These are phyloP conservation scores for Ondatra zibethicus DNA, from an alignment of 2,113 vertebrate genomes.

Conservation along the genomic window DNA sequence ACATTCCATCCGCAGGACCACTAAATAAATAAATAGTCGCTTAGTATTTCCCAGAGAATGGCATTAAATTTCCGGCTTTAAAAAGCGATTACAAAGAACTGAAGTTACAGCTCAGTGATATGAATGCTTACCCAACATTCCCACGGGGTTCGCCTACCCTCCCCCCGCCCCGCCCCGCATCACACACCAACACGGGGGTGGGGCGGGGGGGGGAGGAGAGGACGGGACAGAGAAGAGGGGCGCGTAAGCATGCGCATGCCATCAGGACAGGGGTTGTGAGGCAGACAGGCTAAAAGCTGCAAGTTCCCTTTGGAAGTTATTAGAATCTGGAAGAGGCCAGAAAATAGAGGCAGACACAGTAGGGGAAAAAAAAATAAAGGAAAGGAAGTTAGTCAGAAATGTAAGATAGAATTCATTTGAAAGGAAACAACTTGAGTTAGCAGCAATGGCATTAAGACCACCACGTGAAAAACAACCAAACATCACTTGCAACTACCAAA, in stretches of 20 bases:
- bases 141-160: not conserved
- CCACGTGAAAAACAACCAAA: not conserved
- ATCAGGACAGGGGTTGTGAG: not conserved
- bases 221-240: too few relatives aligned
- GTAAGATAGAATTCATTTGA: not conserved
- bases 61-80: conserved; percentile 16
- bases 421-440: conserved; percentile 18
- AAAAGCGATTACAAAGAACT: not conserved
- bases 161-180: not conserved
- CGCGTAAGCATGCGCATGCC: fast-evolving
- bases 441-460: not conserved
- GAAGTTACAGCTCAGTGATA: not conserved
- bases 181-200: not conserved
- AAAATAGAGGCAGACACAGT: not conserved
- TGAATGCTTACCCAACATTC: not conserved
- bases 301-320: not conserved
- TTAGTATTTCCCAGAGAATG: not conserved
- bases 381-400: not conserved
- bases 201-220: fast-evolving
- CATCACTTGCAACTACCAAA: conserved; percentile 31
- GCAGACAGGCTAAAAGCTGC: not conserved
- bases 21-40: not conserved
- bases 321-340: not conserved
- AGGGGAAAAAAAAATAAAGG: not conserved
- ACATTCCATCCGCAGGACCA: not conserved